Evolutionary conservation across 2,797 vertebrate genomes (phyloP).

Genomic region (Lepilemur ruficaudatus): DNA sequence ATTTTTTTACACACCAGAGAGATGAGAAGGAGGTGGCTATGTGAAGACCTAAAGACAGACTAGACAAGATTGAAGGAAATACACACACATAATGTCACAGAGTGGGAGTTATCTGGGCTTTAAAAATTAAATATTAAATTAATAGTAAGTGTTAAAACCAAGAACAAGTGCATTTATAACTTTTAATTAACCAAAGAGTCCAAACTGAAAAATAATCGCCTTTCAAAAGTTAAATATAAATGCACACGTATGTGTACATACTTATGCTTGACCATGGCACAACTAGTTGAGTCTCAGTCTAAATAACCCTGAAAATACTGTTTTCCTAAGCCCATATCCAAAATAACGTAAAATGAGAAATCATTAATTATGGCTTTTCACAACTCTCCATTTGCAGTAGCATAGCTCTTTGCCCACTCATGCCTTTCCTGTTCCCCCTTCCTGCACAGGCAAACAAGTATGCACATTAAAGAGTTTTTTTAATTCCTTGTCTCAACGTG

Average conservation of each 20-base stretch:
- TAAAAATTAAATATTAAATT: neutral
- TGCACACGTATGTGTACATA: neutral
- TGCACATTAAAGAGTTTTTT: neutral
- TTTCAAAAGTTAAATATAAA: neutral
- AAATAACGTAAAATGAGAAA: neutral
- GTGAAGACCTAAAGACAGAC: neutral
- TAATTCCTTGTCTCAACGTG: neutral
- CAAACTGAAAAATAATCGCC: neutral
- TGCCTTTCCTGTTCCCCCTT: neutral
- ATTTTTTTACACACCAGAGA: neutral
- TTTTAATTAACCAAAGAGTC: neutral
- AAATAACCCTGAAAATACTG: neutral
- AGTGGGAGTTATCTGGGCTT: neutral
- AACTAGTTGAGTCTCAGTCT: neutral
- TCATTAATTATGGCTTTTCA: neutral
- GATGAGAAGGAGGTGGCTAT: neutral
- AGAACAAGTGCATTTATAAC: neutral
- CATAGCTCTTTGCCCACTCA: neutral
- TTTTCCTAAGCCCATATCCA: neutral
- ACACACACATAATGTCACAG: no score
- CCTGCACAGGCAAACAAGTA: neutral
- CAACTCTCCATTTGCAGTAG: neutral
- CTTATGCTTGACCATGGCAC: neutral
- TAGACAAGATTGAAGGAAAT: neutral
- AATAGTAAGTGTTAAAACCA: neutral